Evolutionary conservation across 2,113 vertebrate species (phyloP).

Genomic region (Panurus biarmicus): DNA sequence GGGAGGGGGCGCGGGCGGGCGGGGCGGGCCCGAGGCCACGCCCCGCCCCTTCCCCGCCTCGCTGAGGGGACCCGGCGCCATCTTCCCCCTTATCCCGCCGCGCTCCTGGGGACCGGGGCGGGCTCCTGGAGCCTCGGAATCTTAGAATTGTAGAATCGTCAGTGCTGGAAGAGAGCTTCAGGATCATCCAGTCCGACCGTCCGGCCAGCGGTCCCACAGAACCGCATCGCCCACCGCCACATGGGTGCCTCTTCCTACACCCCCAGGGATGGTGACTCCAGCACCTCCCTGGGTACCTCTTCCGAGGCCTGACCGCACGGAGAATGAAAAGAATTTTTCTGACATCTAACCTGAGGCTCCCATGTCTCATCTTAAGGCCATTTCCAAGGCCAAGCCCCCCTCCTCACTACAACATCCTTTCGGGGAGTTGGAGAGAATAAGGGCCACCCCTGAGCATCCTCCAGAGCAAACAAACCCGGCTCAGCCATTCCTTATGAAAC

Average conservation of each 20-base stretch:
- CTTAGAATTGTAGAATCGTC: fast-evolving
- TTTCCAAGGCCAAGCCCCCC: background rate
- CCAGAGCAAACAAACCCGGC: background rate
- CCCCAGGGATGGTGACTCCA: background rate
- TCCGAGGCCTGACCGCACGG: background rate
- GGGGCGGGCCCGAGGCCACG: background rate
- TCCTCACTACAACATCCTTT: background rate
- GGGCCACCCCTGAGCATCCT: background rate
- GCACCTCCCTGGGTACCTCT: background rate
- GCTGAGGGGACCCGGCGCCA: background rate
- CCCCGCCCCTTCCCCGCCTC: background rate
- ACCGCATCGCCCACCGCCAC: background rate
- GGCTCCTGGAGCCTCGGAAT: fast-evolving
- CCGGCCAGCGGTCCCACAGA: background rate
- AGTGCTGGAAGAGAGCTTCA: too few species aligned
- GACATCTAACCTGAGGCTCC: background rate
- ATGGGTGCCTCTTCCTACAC: fast-evolving
- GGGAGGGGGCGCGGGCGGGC: background rate
- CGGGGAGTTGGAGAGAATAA: background rate
- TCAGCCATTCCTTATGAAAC: background rate
- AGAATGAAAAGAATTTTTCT: background rate
- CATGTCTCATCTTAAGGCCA: background rate
- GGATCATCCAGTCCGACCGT: background rate
- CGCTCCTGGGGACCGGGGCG: fast-evolving
- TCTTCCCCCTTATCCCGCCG: fast-evolving